Base-by-base conservation (phyloP, 2,888 invertebrate genomes). In the Agonum fuliginosum region DNA sequence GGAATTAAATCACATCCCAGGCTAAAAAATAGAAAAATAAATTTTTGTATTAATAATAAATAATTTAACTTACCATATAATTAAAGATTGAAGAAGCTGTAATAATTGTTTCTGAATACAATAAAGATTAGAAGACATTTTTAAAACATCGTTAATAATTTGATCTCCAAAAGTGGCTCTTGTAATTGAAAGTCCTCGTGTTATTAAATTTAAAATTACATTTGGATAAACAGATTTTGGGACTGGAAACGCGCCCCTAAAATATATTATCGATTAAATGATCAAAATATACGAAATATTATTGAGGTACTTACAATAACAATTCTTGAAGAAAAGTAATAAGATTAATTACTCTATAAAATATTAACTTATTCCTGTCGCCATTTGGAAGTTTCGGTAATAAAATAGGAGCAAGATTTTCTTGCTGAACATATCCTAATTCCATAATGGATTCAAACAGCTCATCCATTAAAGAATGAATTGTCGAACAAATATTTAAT, bases 1-100 rank as follows among this genome's bases (percentile, higher is more conserved):
- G 79, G 80, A 69, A 81, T 69, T 65, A 81, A 79, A 78, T 80
- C 79, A 24, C 77, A 54, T 43, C 78, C 78, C 30, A 80, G 78
- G 27, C 81, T 81, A 41, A 69, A 80, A 80, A 70, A 17, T 58
- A 41, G 12, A 54, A 24, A 34, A 70, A 24, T 12, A 62, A 62
- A 74, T 24, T 62, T 14, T 20, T 48, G n/a, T 12, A 12, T 34
- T 46, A 34, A 72, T 34, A 12, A 71, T 30, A 51, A 22, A 62
- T 17, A 10, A 10, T 41, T 19, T 70, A 71, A 43, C 12, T 37
- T 80, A 81, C 80, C 79, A 71, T 27, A 78, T 73, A 20, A 81
- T 79, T 30, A 81, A 74, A 43, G 80, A 78, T 43, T 79, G 54
- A 12, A 81, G 51, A 20, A 81, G 72, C 67, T 79, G 46, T n/a